Percentiles rank a stretch among this genome's conserved stretches.
Conservation (phyloP, 2,888 invertebrate genomes). For the Acheta domesticus region DNA sequence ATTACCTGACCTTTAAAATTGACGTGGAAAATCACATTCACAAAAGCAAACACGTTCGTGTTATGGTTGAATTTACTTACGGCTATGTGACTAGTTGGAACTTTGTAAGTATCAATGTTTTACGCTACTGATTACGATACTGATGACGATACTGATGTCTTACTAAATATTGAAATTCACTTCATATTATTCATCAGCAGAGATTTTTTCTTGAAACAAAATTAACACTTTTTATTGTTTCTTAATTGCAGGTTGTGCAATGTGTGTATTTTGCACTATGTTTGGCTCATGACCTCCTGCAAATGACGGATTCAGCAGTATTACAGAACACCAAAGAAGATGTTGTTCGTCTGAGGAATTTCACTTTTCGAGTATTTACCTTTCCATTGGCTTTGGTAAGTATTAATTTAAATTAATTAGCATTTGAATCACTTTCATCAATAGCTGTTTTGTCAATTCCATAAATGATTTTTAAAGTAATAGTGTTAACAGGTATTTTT, state of each 20-base stretch:
- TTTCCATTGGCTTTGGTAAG: slow-evolving; percentile 19
- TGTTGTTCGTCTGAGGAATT: background rate
- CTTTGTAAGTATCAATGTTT: background rate
- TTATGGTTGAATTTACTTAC: background rate
- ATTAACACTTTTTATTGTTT: background rate
- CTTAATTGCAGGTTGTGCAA: background rate
- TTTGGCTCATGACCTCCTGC: background rate
- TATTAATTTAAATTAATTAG: background rate
- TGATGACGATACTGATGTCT: no score
- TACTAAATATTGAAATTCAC: no score
- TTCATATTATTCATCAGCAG: no score
- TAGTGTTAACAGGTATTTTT: no score
- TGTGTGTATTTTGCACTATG: background rate
- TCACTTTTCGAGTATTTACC: background rate
- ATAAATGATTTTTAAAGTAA: no score
- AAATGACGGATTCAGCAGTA: background rate
- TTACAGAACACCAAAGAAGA: background rate
- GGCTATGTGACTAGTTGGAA: background rate
- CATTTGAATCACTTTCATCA: no score
- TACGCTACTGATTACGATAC: no score
- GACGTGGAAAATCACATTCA: background rate
- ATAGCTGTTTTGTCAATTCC: no score
- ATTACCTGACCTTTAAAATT: background rate
- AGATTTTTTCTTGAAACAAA: no score
- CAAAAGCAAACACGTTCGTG: background rate